Percentiles rank a stretch among this genome's conserved stretches.
Conservation (phyloP, 2,888 invertebrate genomes). For the Eustalomyia histrio region DNA sequence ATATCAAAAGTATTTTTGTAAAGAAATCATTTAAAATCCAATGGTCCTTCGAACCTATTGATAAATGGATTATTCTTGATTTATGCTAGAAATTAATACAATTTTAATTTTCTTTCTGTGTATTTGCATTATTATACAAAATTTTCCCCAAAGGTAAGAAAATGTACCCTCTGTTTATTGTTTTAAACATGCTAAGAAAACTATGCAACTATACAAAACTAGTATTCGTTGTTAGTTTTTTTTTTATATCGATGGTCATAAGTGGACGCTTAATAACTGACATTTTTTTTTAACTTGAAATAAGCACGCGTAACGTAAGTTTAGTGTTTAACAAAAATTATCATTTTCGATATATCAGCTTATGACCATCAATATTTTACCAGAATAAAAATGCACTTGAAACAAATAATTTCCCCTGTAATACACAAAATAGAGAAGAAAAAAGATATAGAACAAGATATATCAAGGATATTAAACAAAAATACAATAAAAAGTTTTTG, state of each 20-base stretch:
- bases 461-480: constrained; percentile 27
- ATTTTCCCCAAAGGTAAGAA: constrained; percentile 25
- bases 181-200: not conserved
- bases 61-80: too few relatives aligned
- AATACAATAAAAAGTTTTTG: constrained; percentile 4
- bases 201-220: constrained; percentile 1
- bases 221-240: not conserved
- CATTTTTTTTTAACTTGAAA: too few relatives aligned
- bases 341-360: not conserved
- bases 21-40: too few relatives aligned
- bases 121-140: constrained; percentile 1
- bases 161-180: constrained; percentile 8
- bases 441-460: constrained; percentile 12
- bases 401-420: constrained; percentile 7
- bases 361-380: not conserved
- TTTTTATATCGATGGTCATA: not conserved
- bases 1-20: too few relatives aligned
- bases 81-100: not conserved
- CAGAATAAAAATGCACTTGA: constrained; percentile 1
- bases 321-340: too few relatives aligned
- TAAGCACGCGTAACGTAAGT: too few relatives aligned
- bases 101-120: constrained; percentile 15
- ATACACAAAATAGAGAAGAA: not conserved
- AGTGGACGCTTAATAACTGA: too few relatives aligned
- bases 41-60: too few relatives aligned